Base-by-base conservation (phyloP, 2,797 vertebrate species). In the Pseudochirops cupreus region DNA sequence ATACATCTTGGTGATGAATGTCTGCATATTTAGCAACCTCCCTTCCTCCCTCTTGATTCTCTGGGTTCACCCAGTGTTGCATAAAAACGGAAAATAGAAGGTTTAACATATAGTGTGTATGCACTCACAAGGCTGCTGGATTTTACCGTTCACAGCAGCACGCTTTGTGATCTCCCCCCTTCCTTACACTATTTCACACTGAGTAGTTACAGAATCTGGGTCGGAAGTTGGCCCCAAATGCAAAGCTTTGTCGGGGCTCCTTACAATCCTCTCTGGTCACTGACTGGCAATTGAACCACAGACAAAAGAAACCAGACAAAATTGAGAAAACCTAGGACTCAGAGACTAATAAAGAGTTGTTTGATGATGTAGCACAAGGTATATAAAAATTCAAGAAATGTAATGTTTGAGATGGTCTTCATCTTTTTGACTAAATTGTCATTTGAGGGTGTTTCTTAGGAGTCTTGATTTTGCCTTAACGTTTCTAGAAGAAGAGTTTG, bases 361-460 rank as follows among this genome's bases (percentile, higher is more conserved):
- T 62, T 62, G 59, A 33, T 62, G 29, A 62, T 33, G 59, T 62
- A 62, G 67, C n/a, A 39, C n/a, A 2, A 16, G n/a, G 7, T 46
- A 24, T 82, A 46, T 82, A 2, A 82, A 82, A 82, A 82, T 82
- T 39, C 74, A 46, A 82, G n/a, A 82, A 82, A 46, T 82, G 18
- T n/a, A 21, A 82, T 24, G 39, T 82, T 82, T 82, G 74, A 46
- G 39, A 46, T 46, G 74, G 39, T 82, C 74, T 82, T 82, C n/a
- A 24, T 39, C 46, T 1, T 92, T n/a, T 93, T 90, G 21, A 5
- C 50, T 91, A 10, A 82, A 82, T 39, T 82, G 33, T n/a, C 62
- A 67, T n/a, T 67, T n/a, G n/a, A 67, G 59, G 1, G n/a, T 52
- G 93, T 82, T 95, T 95, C 58, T 93, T 89, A 5, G 50, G 14